phyloP scores from a whole-genome alignment of 2,113 vertebrate genomes.

The Platichthys stellatus region DNA sequence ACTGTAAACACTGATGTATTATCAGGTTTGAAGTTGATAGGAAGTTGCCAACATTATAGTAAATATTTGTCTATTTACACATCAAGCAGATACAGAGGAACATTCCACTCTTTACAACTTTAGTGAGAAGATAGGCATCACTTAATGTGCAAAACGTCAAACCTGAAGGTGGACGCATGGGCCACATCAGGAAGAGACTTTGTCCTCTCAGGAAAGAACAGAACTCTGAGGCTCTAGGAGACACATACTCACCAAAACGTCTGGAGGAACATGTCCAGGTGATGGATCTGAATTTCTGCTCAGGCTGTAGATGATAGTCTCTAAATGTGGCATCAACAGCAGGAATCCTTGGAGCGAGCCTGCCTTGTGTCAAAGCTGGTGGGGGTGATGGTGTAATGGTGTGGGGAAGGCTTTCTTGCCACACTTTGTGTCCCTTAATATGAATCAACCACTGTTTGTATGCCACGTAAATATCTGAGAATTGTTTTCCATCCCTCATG shows the following conservation, averaged over 20 bases:
- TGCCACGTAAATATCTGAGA: too few relatives aligned
- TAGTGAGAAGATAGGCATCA: neutral
- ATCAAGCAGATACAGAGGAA: neutral
- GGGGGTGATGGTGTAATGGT: too few relatives aligned
- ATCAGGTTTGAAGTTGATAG: neutral
- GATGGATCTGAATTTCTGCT: too few relatives aligned
- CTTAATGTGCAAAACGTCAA: neutral
- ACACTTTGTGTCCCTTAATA: too few relatives aligned
- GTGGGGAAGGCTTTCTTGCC: too few relatives aligned
- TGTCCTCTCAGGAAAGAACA: neutral
- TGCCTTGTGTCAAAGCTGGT: neutral
- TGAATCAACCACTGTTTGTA: too few relatives aligned
- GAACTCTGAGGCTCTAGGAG: neutral
- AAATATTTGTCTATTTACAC: neutral
- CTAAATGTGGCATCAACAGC: too few relatives aligned
- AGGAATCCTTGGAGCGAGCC: neutral
- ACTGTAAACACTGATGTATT: neutral
- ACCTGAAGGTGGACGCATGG: neutral
- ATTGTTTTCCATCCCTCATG: too few relatives aligned
- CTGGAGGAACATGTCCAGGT: too few relatives aligned
- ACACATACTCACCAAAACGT: neutral
- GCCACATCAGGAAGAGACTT: neutral
- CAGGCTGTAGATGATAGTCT: too few relatives aligned
- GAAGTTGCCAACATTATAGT: neutral
- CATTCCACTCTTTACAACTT: conserved; percentile 2